Conservation (phyloP, 2,797 vertebrate species). For the Propithecus deckenii region DNA sequence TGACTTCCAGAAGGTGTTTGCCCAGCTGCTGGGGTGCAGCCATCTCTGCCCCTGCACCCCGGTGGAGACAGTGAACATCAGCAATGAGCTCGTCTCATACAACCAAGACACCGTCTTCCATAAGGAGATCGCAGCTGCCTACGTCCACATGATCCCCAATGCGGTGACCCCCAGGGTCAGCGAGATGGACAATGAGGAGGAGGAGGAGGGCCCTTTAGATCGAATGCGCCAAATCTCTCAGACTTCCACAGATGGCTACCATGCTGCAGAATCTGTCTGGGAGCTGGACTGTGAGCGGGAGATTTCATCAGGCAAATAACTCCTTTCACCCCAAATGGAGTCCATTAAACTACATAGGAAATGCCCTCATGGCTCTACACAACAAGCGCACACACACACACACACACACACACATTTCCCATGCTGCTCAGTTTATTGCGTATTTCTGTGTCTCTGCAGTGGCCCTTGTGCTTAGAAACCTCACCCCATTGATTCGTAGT, state of each 20-base stretch:
- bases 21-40: slow-evolving; percentile 92
- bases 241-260: slow-evolving; percentile 86
- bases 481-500: not conserved
- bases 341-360: slow-evolving; percentile 83
- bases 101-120: slow-evolving; percentile 92
- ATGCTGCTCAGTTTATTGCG: not conserved
- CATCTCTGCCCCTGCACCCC: slow-evolving; percentile 88
- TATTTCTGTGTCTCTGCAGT: not conserved
- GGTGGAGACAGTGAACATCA: slow-evolving; percentile 94
- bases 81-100: slow-evolving; percentile 94
- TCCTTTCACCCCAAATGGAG: slow-evolving; percentile 90
- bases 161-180: slow-evolving; percentile 86
- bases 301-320: slow-evolving; percentile 89
- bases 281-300: slow-evolving; percentile 91
- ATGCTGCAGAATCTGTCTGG: slow-evolving; percentile 88
- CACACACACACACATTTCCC: no score
- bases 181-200: slow-evolving; percentile 77
- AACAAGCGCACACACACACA: not conserved
- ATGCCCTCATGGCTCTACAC: fast-evolving
- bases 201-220: slow-evolving; percentile 89
- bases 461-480: not conserved
- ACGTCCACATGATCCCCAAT: slow-evolving; percentile 92
- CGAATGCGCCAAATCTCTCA: slow-evolving; percentile 88
- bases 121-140: slow-evolving; percentile 90
- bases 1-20: slow-evolving; percentile 95